Evolutionary conservation across 2,888 invertebrate species (phyloP), one percentile per base, ranked within the genome.

Genomic region (Ctenicera cuprea): DNA sequence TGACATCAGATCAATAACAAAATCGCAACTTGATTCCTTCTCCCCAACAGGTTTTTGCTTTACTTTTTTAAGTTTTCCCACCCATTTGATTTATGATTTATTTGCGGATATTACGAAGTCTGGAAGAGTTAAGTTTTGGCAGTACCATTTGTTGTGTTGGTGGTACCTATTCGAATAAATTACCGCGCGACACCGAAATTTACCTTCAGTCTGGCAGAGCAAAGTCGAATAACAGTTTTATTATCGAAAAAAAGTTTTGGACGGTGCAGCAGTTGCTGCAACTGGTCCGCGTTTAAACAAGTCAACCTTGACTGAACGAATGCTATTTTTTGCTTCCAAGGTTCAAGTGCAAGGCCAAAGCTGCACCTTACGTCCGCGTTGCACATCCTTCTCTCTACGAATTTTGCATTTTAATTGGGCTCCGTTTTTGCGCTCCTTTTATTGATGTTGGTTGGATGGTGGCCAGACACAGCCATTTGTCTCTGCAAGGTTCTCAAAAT

Each of bases 281-380:
- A 79, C 80, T 71, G 73, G 79, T 78, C 68, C 74, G 79, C 76
- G 77, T 76, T 76, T 76, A 77, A 80, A 79, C 80, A 72, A 73
- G 79, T 79, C 72, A 75, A 73, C 82, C 82, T 81, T 81, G 82
- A 81, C 80, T 78, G 77, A 76, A 61, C 77, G 52, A 66, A 57
- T 71, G 72, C 62, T 54, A 69, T 77, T 80, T 80, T 75, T 78
- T 78, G 71, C 70, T 71, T 77, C 77, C 75, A 77, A 61, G 80
- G 85, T 84, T 85, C 85, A 85, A 85, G 85, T 85, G 84, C 85
- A 85, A 84, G 84, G 85, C 80, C 82, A 82, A 76, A 67, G 26
- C 75, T 78, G 77, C 70, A 73, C 74, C 75, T 76, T 78, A 74
- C 76, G 75, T 73, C 73, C 76, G 70, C 65, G 50, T 66, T 66